Evolutionary conservation across 1,140 invertebrate species (phyloP), one percentile per base, ranked within the genome.

Genomic region (Rhagoletis zephyria): DNA sequence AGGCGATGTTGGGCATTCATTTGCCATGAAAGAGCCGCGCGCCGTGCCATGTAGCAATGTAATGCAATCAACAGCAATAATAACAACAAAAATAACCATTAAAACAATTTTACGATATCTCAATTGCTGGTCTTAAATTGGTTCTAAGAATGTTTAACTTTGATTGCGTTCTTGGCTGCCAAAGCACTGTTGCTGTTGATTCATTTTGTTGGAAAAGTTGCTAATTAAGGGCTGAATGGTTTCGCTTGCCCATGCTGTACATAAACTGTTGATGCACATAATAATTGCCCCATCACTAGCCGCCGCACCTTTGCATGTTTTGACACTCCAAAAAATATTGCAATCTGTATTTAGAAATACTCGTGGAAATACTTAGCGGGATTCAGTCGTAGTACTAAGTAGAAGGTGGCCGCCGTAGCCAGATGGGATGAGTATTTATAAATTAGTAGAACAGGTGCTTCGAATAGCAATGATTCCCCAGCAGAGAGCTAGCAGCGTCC

Each of bases 61-160:
- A 81, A 81, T 77, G 70, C 48, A 77, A 77, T 77, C 70, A 77
- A 56, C 12, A 51, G 16, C 70, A 19, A 19, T 77, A 77, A 51
- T 51, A 77, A 77, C 70, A 77, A 77, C 70, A 77, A 77, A 4
- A 77, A 67, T 67, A 67, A 67, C 30, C 64, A 67, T 67, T 67
- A 67, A 67, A 67, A 67, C 64, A 67, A 67, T 67, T 67, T 67
- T 67, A 67, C 30, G 7, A 67, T 67, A 67, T 19, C 64, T 67
- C 64, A 67, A 67, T 67, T 67, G 64, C 30, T 67, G 30, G 64
- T 9, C 64, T 14, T 67, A 30, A 67, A 67, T 30, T 67, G 64
- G n/a, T 67, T 67, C 64, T 67, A 67, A 67, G 64, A 77, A 56
- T 19, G 48, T 59, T 19, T n/a, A n/a, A 81, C 48, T 59, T 19